Percentiles rank a stretch among this genome's conserved stretches.
Evolutionary conservation across 2,113 vertebrate species (phyloP).

Genomic region (Oriolus oriolus): DNA sequence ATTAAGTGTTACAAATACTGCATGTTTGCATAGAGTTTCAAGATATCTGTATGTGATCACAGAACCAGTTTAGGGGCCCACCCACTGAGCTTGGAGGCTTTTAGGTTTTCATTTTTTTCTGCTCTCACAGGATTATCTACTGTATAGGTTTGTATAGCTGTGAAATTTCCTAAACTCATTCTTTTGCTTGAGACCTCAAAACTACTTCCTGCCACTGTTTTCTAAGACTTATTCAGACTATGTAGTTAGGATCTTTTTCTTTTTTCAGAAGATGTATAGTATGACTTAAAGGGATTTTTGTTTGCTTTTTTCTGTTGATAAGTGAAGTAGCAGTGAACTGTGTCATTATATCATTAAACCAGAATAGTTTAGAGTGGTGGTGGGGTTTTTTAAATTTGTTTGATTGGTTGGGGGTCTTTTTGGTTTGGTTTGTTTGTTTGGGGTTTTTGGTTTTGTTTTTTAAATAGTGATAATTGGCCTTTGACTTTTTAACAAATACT

Average conservation of each 20-base stretch:
- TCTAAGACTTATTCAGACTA: neutral
- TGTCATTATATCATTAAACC: neutral
- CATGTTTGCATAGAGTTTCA: neutral
- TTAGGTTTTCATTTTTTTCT: neutral
- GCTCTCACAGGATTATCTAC: neutral
- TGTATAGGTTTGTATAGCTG: neutral
- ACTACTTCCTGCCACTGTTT: neutral
- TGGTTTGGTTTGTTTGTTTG: neutral
- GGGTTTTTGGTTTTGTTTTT: fast-evolving
- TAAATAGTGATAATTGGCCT: neutral
- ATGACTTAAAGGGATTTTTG: neutral
- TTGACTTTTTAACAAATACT: neutral
- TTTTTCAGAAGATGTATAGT: neutral
- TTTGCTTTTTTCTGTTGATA: neutral
- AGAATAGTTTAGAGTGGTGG: neutral
- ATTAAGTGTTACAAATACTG: neutral
- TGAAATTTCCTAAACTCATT: neutral
- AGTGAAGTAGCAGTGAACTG: neutral
- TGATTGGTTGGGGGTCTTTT: neutral
- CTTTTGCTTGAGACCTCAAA: neutral
- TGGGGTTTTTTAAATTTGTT: neutral
- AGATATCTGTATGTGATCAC: neutral
- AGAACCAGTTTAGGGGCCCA: neutral
- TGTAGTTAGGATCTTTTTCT: neutral
- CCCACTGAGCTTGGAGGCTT: neutral